phyloP scores from a whole-genome alignment of 64 coral and sea anemone species.

The Orbicella faveolata region DNA sequence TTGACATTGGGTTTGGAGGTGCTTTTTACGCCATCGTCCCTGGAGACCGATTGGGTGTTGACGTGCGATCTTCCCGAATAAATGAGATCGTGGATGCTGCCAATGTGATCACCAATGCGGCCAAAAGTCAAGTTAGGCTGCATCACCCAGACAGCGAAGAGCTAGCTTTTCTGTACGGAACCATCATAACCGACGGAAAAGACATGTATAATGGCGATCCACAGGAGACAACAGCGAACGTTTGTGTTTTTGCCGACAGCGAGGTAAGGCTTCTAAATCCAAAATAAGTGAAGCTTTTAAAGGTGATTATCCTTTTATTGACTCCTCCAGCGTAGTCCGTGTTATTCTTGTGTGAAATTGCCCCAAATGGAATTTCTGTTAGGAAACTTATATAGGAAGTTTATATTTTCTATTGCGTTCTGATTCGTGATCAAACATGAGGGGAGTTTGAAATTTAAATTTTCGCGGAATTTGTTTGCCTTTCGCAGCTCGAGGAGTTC shows the following conservation, averaged over 20 bases:
- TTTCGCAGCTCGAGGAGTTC: constrained; percentile 14
- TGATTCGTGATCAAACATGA: not conserved
- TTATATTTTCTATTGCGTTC: not conserved
- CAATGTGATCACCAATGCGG: constrained; percentile 54
- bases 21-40: constrained; percentile 87
- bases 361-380: not conserved
- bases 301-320: not conserved
- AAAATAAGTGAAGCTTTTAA: too few relatives aligned
- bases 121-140: constrained; percentile 63
- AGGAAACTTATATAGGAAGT: not conserved
- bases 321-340: not conserved
- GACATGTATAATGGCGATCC: constrained; percentile 67
- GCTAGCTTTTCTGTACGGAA: constrained; percentile 92
- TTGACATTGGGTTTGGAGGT: constrained; percentile 93
- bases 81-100: constrained; percentile 77
- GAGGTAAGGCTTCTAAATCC: constrained; percentile 53
- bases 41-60: constrained; percentile 71
- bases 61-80: constrained; percentile 61
- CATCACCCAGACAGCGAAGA: constrained; percentile 85
- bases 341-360: not conserved
- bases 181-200: constrained; percentile 91
- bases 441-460: not conserved
- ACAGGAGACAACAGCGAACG: constrained; percentile 71
- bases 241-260: constrained; percentile 88
- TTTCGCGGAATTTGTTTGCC: constrained; percentile 26